Conservation (phyloP, 37 sponge, comb jelly and placozoan species). For the Beroe ovata region DNA sequence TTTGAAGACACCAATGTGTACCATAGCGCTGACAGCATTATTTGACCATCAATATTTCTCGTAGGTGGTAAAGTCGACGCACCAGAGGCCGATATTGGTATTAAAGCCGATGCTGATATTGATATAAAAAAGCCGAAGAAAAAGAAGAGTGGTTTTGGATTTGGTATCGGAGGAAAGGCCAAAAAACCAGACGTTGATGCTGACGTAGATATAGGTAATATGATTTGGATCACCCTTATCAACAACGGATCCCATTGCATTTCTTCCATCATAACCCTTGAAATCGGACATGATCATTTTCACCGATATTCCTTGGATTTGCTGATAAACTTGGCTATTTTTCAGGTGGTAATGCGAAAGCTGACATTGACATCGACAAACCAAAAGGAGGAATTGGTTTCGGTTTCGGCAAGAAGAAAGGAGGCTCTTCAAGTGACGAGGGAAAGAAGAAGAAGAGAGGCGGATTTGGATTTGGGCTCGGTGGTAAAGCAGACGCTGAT, state of each 20-base stretch:
- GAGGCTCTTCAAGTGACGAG: neutral
- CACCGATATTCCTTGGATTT: too few species aligned
- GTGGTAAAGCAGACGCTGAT: slow-evolving; percentile 16
- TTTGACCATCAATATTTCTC: neutral
- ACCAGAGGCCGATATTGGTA: neutral
- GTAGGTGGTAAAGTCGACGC: neutral
- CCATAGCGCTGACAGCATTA: too few species aligned
- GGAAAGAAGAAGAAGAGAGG: slow-evolving; percentile 60
- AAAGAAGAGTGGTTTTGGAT: neutral
- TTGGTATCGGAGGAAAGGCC: neutral
- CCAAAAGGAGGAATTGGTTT: neutral
- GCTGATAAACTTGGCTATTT: too few species aligned
- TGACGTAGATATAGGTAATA: neutral
- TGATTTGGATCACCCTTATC: too few species aligned
- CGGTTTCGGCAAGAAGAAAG: slow-evolving; percentile 27
- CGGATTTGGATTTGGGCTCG: neutral
- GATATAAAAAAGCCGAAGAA: neutral
- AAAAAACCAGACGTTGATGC: slow-evolving; percentile 24
- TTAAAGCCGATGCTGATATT: slow-evolving; percentile 47
- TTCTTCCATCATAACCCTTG: too few species aligned
- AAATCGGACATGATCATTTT: too few species aligned
- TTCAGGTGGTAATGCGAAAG: neutral
- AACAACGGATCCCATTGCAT: too few species aligned
- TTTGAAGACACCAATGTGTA: too few species aligned
- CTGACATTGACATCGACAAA: slow-evolving; percentile 11